Percentiles rank a stretch among this genome's conserved stretches.
phyloP scores from a whole-genome alignment of 2,113 vertebrate species.

The Casuarius casuarius region DNA sequence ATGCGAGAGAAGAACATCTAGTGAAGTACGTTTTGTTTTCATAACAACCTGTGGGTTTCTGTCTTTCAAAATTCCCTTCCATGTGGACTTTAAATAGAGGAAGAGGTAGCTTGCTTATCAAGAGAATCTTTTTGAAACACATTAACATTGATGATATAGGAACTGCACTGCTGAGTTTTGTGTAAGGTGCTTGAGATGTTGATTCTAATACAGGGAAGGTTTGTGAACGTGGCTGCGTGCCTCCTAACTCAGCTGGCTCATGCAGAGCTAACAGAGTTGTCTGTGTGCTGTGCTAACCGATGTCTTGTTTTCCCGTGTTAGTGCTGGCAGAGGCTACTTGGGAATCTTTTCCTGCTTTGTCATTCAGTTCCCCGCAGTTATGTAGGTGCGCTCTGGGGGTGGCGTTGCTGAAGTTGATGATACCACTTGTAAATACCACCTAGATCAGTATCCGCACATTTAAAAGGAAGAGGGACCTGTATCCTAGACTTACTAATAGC shows the following conservation, averaged over 20 bases:
- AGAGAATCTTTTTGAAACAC: background rate
- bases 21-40: background rate
- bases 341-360: background rate
- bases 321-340: accelerated
- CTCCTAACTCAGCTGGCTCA: background rate
- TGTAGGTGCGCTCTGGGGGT: accelerated
- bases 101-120: background rate
- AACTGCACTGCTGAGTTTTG: background rate
- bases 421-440: too few species aligned
- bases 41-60: background rate
- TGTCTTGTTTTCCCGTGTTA: background rate
- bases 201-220: accelerated
- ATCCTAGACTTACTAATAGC: background rate
- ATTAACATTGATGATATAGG: accelerated
- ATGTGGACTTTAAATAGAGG: background rate
- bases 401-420: too few species aligned
- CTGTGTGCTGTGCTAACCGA: accelerated
- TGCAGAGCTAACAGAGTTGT: accelerated
- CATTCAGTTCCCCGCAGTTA: accelerated
- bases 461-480: background rate
- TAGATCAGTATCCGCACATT: accelerated
- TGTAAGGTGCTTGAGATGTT: background rate
- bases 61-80: background rate
- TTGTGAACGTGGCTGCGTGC: accelerated
- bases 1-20: background rate